Base-by-base conservation (phyloP, 2,888 invertebrate species). In the Drosophila falleni region DNA sequence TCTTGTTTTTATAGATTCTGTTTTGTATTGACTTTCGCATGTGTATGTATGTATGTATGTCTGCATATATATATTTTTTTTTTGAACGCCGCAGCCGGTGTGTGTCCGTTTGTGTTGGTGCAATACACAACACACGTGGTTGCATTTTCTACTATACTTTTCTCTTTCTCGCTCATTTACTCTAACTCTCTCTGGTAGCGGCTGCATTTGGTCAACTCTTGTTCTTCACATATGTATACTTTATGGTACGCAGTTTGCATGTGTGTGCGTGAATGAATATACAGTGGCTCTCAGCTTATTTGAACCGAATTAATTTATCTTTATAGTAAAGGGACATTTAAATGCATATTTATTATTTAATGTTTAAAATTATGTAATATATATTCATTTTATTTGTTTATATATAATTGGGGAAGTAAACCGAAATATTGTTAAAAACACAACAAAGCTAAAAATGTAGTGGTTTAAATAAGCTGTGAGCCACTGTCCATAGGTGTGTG, bases 61-160 rank as follows among this genome's bases (percentile, higher is more conserved):
- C 54, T n/a, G 19, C 19, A 49, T 8, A 29, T 29, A 29, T 31
- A 31, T 44, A 54, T 54, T 54, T 33, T 39, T 56, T 54, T 54
- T 33, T 39, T 66, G 31, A 53, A 60, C 55, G 46, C 62, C 50
- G 66, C 65, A 71, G 66, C 62, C 67, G 62, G 62, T 66, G 67
- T 80, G 67, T 65, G 54, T 71, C 16, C 54, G 44, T 51, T 59
- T 66, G 67, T 76, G 53, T 65, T 73, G 54, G 54, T 70, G 73
- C 58, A 72, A 80, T 84, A 87, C 82, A 81, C 78, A 87, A 80
- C 76, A 89, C 86, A 86, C 86, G 86, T 86, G 89, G 89, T 89
- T 86, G 89, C 86, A 86, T 63, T 81, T 81, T 80, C 69, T 85
- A 70, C 74, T 72, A 55, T 71, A 68, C 46, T 66, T 49, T 33